Conservation (phyloP, 1,140 invertebrate genomes). For the Hirudo medicinalis region DNA sequence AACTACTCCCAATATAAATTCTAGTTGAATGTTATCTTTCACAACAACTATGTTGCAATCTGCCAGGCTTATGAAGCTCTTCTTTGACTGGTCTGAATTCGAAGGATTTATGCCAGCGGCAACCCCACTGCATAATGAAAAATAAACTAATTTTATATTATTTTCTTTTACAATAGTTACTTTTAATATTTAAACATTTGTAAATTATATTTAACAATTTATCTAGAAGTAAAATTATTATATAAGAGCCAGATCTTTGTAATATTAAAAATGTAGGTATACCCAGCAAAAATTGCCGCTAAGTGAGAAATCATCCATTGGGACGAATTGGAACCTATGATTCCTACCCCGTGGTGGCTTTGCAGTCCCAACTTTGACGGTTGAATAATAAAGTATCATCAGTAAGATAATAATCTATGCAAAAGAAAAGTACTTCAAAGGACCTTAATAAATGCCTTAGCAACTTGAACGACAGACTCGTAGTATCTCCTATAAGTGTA, state of each 20-base stretch:
- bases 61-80: constrained; percentile 46
- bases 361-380: constrained; percentile 58
- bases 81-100: constrained; percentile 71
- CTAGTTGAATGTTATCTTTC: constrained; percentile 70
- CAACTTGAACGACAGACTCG: constrained; percentile 54
- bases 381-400: constrained; percentile 3
- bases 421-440: too few relatives aligned
- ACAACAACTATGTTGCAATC: constrained; percentile 72
- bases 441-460: constrained; percentile 66
- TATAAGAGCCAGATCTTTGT: too few relatives aligned
- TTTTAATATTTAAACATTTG: too few relatives aligned
- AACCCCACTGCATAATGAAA: constrained; percentile 50
- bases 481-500: constrained; percentile 69
- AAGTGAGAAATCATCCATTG: constrained; percentile 78
- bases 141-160: neutral
- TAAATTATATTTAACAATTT: too few relatives aligned
- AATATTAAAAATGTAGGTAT: constrained; percentile 23
- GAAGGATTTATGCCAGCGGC: constrained; percentile 81
- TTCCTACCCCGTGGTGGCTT: constrained; percentile 64
- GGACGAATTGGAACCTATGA: constrained; percentile 77
- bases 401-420: too few relatives aligned
- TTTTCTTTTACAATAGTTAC: too few relatives aligned
- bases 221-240: too few relatives aligned
- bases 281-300: constrained; percentile 77
- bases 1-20: constrained; percentile 64